Evolutionary conservation across 2,113 vertebrate species (phyloP).

Genomic region (Poecile atricapillus): DNA sequence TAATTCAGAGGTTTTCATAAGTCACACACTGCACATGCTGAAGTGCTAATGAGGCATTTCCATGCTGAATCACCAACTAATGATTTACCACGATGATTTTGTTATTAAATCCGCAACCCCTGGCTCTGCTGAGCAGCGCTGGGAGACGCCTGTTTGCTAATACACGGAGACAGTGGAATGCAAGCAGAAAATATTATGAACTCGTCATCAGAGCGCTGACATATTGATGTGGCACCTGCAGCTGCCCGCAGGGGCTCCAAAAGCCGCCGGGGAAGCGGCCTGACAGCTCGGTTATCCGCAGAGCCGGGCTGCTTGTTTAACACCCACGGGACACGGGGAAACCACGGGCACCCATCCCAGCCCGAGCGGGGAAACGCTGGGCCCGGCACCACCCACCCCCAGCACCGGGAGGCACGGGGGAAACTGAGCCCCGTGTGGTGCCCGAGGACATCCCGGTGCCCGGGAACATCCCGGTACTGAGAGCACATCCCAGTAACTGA

Average conservation of each 20-base stretch:
- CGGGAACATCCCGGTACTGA: fast-evolving
- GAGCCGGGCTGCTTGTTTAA: background rate
- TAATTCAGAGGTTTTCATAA: conserved; percentile 15
- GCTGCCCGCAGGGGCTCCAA: conserved; percentile 50
- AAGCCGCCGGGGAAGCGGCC: background rate
- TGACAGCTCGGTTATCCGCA: background rate
- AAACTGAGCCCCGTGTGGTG: background rate
- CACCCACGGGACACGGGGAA: no score
- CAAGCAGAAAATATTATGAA: conserved; percentile 71
- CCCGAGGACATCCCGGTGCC: no score
- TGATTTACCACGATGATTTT: background rate
- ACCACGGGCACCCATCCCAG: fast-evolving
- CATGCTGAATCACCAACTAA: conserved; percentile 57
- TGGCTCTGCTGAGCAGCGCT: background rate
- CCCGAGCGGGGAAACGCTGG: background rate
- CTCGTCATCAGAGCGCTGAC: conserved; percentile 54
- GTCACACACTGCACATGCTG: conserved; percentile 3
- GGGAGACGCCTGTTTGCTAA: conserved; percentile 57
- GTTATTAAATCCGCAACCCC: conserved; percentile 35
- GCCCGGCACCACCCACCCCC: background rate
- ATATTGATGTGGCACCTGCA: conserved; percentile 71
- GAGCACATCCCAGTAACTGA: fast-evolving
- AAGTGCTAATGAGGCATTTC: conserved; percentile 66
- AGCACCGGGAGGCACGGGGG: fast-evolving
- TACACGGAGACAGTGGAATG: conserved; percentile 41